Evolutionary conservation across 2,888 invertebrate genomes (phyloP).

Genomic region (Agriopis marginaria): DNA sequence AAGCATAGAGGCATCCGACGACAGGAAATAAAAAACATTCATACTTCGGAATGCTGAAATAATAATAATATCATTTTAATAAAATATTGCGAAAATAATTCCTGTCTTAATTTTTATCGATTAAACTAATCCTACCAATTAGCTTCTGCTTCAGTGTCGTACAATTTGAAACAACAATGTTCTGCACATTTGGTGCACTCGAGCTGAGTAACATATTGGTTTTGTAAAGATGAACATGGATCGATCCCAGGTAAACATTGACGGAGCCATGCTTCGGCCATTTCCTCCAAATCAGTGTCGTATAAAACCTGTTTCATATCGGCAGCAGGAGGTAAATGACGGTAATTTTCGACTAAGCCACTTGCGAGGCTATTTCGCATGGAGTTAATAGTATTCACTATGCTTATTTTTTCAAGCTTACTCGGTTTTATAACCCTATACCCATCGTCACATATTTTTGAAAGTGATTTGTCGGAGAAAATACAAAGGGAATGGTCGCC

Average conservation of each 20-base stretch:
- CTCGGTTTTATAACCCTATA: conserved; percentile 63
- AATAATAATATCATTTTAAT: conserved; percentile 10
- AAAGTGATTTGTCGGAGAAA: conserved; percentile 57
- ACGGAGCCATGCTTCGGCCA: conserved; percentile 71
- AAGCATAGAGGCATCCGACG: conserved; percentile 74
- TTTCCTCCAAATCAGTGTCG: conserved; percentile 73
- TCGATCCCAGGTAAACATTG: conserved; percentile 78
- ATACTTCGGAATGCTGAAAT: conserved; percentile 65
- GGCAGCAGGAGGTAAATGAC: conserved; percentile 70
- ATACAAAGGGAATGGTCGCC: conserved; percentile 80
- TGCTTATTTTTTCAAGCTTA: conserved; percentile 61
- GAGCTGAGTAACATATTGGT: conserved; percentile 68
- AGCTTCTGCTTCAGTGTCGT: conserved; percentile 43
- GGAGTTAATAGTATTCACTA: conserved; percentile 74
- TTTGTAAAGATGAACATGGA: conserved; percentile 71
- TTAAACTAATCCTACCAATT: conserved; percentile 59
- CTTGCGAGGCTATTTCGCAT: conserved; percentile 77
- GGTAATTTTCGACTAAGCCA: conserved; percentile 61
- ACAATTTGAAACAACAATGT: conserved; percentile 62
- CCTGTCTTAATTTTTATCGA: background rate
- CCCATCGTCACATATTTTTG: conserved; percentile 62
- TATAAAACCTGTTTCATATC: conserved; percentile 78
- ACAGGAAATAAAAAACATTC: conserved; percentile 73
- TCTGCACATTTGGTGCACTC: conserved; percentile 75
- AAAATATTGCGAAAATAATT: too few species aligned